A percentile compares a stretch with the other conserved stretches of the same genome.
phyloP scores from a whole-genome alignment of 1,140 invertebrate species.

The Monochamus saltuarius region DNA sequence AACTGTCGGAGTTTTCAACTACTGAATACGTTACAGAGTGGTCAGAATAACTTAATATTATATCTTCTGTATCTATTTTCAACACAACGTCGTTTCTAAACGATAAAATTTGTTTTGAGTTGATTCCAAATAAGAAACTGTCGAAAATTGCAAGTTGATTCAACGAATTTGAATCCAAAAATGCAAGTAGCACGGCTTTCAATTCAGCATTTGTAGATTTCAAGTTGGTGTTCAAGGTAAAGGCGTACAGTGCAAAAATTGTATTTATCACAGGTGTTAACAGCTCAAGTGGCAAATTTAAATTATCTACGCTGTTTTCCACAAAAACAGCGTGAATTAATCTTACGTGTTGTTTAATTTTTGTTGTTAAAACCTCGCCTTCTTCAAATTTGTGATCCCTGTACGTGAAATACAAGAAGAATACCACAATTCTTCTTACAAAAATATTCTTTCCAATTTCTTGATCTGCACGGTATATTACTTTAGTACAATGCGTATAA shows the following conservation, averaged over 20 bases:
- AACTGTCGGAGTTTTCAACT: conserved; percentile 16
- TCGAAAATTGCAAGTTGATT: conserved; percentile 32
- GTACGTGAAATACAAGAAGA: conserved; percentile 49
- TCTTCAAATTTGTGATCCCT: conserved; percentile 38
- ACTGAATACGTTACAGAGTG: conserved; percentile 10
- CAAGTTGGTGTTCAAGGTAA: conserved; percentile 27
- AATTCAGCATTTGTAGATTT: conserved; percentile 27
- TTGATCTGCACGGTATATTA: conserved; percentile 56
- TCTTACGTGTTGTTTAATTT: conserved; percentile 52
- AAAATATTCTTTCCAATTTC: conserved; percentile 52
- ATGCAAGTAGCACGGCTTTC: conserved; percentile 35
- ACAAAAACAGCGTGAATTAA: conserved; percentile 53
- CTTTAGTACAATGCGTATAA: conserved; percentile 53
- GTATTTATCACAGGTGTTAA: conserved; percentile 33
- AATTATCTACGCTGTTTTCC: conserved; percentile 21
- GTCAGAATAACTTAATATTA: conserved; percentile 22
- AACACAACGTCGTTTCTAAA: conserved; percentile 32
- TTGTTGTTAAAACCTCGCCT: conserved; percentile 41
- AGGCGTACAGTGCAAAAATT: conserved; percentile 36
- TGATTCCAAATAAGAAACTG: conserved; percentile 37
- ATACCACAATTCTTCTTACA: conserved; percentile 48
- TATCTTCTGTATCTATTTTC: conserved; percentile 5
- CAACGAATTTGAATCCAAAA: conserved; percentile 19
- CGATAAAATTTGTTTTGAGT: conserved; percentile 11
- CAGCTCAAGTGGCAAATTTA: conserved; percentile 29